phyloP scores from a whole-genome alignment of 1,140 invertebrate species.

The Cryptotermes secundus region DNA sequence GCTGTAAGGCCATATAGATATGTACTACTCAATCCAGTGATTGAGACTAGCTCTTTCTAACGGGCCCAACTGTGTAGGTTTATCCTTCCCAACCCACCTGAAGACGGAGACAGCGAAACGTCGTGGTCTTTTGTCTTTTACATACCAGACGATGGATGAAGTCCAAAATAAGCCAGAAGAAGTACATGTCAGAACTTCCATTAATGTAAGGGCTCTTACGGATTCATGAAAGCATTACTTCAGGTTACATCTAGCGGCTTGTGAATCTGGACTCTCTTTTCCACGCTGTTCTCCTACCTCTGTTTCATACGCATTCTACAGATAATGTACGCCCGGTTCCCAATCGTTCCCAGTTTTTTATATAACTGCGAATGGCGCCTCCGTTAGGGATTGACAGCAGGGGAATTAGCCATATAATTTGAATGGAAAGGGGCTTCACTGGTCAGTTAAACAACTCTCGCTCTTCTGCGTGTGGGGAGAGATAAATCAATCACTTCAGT shows the following conservation, averaged over 20 bases:
- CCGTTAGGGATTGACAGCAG: not conserved
- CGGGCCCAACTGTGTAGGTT: too few relatives aligned
- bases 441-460: not conserved
- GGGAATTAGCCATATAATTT: slow-evolving; percentile 14
- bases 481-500: not conserved
- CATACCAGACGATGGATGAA: too few relatives aligned
- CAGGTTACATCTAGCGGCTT: not conserved
- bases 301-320: not conserved
- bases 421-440: not conserved
- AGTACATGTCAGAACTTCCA: too few relatives aligned
- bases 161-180: too few relatives aligned
- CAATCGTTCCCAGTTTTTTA: not conserved
- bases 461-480: not conserved
- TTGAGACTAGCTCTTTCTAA: too few relatives aligned
- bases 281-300: not conserved
- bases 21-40: too few relatives aligned
- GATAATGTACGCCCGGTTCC: not conserved
- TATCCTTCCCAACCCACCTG: too few relatives aligned
- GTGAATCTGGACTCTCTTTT: not conserved
- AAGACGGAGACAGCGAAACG: too few relatives aligned
- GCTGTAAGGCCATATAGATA: too few relatives aligned
- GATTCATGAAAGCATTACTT: not conserved
- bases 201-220: too few relatives aligned
- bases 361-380: not conserved
- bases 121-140: too few relatives aligned